Percentiles rank a stretch among this genome's conserved stretches.
phyloP scores from a whole-genome alignment of 1,140 invertebrate species.

The Nixonia krombeini region DNA sequence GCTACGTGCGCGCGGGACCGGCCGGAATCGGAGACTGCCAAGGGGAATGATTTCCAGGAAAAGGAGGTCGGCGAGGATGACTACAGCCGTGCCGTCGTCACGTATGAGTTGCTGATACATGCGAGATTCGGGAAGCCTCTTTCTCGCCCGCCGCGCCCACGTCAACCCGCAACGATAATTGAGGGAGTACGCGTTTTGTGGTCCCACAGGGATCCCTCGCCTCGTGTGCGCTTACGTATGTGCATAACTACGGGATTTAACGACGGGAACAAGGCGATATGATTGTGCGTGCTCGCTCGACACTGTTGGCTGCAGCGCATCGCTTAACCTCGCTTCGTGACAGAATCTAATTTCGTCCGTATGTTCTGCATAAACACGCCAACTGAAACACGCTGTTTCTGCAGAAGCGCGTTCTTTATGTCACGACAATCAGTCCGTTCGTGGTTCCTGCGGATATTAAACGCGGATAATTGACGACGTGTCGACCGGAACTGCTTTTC shows the following conservation, averaged over 20 bases:
- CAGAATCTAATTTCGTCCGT: conserved; percentile 18
- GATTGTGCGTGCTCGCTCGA: conserved; percentile 26
- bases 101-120: conserved; percentile 42
- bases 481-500: too few relatives aligned
- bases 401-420: too few relatives aligned
- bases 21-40: conserved; percentile 9
- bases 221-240: conserved; percentile 3
- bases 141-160: conserved; percentile 30
- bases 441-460: too few relatives aligned
- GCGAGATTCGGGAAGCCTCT: conserved; percentile 15
- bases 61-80: conserved; percentile 16
- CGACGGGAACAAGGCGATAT: conserved; percentile 15
- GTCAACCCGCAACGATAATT: conserved; percentile 46
- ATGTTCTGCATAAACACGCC: conserved; percentile 12
- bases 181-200: conserved; percentile 30
- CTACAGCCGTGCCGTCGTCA: conserved; percentile 40
- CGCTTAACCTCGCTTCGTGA: neutral
- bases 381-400: neutral
- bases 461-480: too few relatives aligned
- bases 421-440: too few relatives aligned
- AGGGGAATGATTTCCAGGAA: conserved; percentile 17
- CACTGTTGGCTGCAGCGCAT: neutral
- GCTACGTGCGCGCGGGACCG: conserved; percentile 8
- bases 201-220: conserved; percentile 23
- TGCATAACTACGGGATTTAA: conserved; percentile 15